phyloP scores from a whole-genome alignment of 2,888 invertebrate species.

The Galerucella pusilla region DNA sequence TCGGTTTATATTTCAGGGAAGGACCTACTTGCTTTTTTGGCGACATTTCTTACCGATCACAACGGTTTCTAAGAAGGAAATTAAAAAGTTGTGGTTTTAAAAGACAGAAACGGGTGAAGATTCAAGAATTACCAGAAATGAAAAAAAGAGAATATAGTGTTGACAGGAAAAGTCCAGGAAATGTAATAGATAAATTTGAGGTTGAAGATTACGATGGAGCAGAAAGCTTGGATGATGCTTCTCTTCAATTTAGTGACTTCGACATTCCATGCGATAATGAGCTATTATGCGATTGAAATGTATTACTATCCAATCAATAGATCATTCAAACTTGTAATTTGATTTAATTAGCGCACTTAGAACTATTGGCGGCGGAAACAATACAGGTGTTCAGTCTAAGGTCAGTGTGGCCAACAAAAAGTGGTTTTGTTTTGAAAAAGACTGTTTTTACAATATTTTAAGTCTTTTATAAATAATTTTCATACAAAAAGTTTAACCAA shows the following conservation, averaged over 20 bases:
- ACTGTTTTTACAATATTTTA: too few species aligned
- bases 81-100: conserved; percentile 41
- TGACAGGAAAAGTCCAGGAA: neutral
- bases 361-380: too few species aligned
- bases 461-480: too few species aligned
- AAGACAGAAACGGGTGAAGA: conserved; percentile 41
- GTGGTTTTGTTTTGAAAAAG: too few species aligned
- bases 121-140: conserved; percentile 37
- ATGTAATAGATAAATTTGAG: neutral
- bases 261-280: conserved; percentile 19
- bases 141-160: neutral
- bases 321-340: neutral
- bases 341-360: too few species aligned
- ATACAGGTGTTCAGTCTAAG: too few species aligned
- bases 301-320: neutral
- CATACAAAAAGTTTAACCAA: too few species aligned
- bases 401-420: too few species aligned
- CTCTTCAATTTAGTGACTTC: conserved; percentile 15
- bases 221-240: conserved; percentile 12
- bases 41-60: conserved; percentile 40
- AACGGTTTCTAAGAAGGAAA: conserved; percentile 37
- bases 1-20: conserved; percentile 36
- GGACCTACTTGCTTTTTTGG: conserved; percentile 44
- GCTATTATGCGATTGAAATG: conserved; percentile 1
- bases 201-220: conserved; percentile 8